These are phyloP conservation scores for Nudaria mundana DNA, from an alignment of 2,888 invertebrate genomes.

Conservation along the genomic window DNA sequence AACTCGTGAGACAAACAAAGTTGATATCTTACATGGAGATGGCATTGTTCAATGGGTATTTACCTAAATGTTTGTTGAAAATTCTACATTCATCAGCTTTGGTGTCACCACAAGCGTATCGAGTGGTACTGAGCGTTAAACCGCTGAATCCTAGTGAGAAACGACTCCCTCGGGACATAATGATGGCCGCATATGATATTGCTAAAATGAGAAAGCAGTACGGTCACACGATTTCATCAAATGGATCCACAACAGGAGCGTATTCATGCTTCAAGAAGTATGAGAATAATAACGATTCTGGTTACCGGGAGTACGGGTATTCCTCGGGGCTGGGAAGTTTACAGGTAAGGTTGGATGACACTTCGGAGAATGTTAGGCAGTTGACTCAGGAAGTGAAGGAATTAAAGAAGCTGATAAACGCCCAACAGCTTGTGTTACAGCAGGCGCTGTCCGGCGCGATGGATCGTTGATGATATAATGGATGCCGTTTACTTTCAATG, in stretches of 20 bases:
- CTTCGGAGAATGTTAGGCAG: constrained; percentile 84
- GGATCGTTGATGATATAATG: constrained; percentile 76
- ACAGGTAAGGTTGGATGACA: constrained; percentile 85
- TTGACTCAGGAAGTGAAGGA: constrained; percentile 86
- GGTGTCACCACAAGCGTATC: constrained; percentile 90
- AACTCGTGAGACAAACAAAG: constrained; percentile 91
- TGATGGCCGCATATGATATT: constrained; percentile 90
- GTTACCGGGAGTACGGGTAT: constrained; percentile 78
- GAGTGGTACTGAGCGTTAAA: constrained; percentile 91
- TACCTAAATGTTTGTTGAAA: constrained; percentile 88
- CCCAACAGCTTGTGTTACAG: constrained; percentile 76
- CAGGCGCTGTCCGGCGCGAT: constrained; percentile 70
- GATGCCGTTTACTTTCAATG: constrained; percentile 74
- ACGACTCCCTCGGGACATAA: constrained; percentile 88
- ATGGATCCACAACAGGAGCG: constrained; percentile 83
- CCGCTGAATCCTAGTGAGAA: constrained; percentile 92
- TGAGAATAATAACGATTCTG: constrained; percentile 81
- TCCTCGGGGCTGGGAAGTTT: constrained; percentile 80
- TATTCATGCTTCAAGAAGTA: constrained; percentile 84
- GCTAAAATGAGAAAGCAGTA: constrained; percentile 87
- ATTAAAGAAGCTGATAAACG: constrained; percentile 81
- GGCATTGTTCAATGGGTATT: constrained; percentile 89
- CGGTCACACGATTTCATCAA: constrained; percentile 85
- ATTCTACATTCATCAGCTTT: constrained; percentile 89
- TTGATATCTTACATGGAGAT: constrained; percentile 92